Evolutionary conservation across 2,113 vertebrate species (phyloP).

Genomic region (Centrocercus urophasianus): DNA sequence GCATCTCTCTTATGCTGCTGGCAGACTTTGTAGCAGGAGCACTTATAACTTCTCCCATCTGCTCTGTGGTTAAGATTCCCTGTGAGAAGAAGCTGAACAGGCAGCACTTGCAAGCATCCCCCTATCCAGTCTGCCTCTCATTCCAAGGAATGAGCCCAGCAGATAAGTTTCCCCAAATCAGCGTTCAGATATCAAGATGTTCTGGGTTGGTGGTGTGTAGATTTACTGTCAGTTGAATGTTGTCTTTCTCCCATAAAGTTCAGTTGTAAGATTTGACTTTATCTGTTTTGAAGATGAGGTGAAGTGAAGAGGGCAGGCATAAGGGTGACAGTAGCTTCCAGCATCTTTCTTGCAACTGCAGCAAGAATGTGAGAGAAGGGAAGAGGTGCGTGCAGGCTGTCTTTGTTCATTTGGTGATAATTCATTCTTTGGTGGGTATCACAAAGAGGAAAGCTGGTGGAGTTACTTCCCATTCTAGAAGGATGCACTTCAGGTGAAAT

Average conservation of each 20-base stretch:
- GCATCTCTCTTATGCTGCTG: neutral
- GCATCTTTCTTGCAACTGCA: neutral
- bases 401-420: neutral
- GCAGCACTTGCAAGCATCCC: neutral
- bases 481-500: neutral
- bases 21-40: neutral
- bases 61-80: rapidly evolving
- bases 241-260: neutral
- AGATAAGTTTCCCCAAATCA: neutral
- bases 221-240: neutral
- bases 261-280: neutral
- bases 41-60: neutral
- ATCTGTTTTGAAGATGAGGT: neutral
- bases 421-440: neutral
- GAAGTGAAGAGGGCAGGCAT: neutral
- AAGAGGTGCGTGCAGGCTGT: rapidly evolving
- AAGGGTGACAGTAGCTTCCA: neutral
- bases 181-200: neutral
- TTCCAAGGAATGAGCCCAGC: neutral
- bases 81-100: neutral
- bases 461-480: neutral
- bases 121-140: neutral
- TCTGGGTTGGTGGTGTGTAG: neutral
- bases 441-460: neutral
- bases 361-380: neutral